Conservation (phyloP, 2,888 invertebrate genomes). For the Ectropis crepuscularia region DNA sequence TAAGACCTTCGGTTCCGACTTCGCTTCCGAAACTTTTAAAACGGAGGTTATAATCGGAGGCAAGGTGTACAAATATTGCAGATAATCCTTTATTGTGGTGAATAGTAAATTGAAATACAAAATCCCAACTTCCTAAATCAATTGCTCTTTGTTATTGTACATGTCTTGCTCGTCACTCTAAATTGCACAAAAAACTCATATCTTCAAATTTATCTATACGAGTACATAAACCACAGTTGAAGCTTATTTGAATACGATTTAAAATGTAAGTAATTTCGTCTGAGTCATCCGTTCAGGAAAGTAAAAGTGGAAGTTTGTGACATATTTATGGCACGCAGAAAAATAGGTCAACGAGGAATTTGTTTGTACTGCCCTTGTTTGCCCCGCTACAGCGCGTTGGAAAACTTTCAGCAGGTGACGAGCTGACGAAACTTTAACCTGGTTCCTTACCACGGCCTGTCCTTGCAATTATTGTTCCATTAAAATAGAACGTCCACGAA, state of each 20-base stretch:
- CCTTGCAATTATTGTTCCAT: too few species aligned
- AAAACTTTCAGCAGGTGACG: constrained; percentile 27
- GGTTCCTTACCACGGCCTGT: not conserved
- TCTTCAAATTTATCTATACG: too few species aligned
- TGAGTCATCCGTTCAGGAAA: constrained; percentile 21
- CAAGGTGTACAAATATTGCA: too few species aligned
- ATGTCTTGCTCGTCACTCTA: not conserved
- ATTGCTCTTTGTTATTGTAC: too few species aligned
- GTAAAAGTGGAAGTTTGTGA: constrained; percentile 23
- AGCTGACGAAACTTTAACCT: constrained; percentile 18
- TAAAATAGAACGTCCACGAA: too few species aligned
- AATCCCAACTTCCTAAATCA: too few species aligned
- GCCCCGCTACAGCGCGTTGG: constrained; percentile 21
- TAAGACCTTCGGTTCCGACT: too few species aligned
- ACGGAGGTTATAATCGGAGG: too few species aligned
- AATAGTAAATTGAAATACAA: too few species aligned
- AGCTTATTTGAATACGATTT: constrained; percentile 9
- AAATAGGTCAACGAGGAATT: constrained; percentile 30
- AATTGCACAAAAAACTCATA: not conserved
- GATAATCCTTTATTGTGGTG: too few species aligned
- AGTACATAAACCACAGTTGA: not conserved
- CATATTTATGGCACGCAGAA: constrained; percentile 29
- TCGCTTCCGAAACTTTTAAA: too few species aligned
- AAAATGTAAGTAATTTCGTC: constrained; percentile 6
- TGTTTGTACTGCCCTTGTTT: constrained; percentile 29